phyloP scores from a whole-genome alignment of 2,888 invertebrate species.

The Lithophane leautieri region DNA sequence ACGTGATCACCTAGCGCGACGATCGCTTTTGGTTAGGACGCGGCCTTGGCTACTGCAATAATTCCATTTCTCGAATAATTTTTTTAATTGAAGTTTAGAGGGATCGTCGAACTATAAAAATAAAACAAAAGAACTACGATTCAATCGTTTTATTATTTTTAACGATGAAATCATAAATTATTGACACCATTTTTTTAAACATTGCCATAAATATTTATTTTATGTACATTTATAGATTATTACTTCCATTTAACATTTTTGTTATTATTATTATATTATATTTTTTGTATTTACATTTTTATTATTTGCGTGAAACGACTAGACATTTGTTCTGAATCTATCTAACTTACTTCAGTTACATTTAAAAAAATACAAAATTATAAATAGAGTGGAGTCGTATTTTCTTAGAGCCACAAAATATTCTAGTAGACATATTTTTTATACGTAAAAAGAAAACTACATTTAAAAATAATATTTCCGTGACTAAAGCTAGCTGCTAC shows the following conservation, averaged over 20 bases:
- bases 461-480: not conserved
- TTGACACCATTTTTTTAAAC: conserved; percentile 65
- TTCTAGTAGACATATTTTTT: conserved; percentile 7
- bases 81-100: not conserved
- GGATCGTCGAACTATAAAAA: conserved; percentile 13
- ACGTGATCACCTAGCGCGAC: not conserved
- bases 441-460: not conserved
- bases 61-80: not conserved
- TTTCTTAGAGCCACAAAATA: conserved; percentile 16
- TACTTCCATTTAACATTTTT: conserved; percentile 57
- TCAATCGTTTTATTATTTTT: conserved; percentile 75
- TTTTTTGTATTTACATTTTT: conserved; percentile 65
- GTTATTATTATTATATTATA: conserved; percentile 32
- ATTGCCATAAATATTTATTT: conserved; percentile 54
- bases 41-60: not conserved
- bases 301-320: conserved; percentile 59
- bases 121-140: conserved; percentile 68
- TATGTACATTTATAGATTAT: conserved; percentile 65
- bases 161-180: conserved; percentile 64
- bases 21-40: not conserved
- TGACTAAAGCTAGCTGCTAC: not conserved
- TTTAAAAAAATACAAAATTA: conserved; percentile 62
- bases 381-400: conserved; percentile 21
- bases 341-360: conserved; percentile 50
- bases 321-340: conserved; percentile 61